Evolutionary conservation across 2,113 vertebrate species (phyloP).

Genomic region (Sclerurus mexicanus): DNA sequence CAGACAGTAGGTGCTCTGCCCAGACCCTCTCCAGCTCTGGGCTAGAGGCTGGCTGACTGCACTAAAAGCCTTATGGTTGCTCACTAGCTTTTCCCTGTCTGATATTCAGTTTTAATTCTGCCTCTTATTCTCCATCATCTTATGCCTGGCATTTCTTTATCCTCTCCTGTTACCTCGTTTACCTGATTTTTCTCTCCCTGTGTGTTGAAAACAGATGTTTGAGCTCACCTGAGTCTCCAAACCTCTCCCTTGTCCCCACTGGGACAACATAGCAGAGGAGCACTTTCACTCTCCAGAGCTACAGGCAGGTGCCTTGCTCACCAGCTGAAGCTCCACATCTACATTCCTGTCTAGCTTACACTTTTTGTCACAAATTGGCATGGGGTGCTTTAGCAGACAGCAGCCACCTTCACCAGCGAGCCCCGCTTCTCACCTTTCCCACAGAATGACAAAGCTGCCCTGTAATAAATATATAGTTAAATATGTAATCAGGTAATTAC

Average conservation of each 20-base stretch:
- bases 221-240: background rate
- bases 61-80: background rate
- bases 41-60: background rate
- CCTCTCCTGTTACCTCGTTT: background rate
- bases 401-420: background rate
- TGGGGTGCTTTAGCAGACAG: background rate
- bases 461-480: background rate
- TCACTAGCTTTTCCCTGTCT: background rate
- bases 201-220: background rate
- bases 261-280: rapidly evolving
- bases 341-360: rapidly evolving
- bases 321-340: background rate
- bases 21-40: rapidly evolving
- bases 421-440: background rate
- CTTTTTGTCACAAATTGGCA: background rate
- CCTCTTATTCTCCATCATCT: background rate
- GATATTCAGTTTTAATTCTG: background rate
- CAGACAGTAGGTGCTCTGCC: background rate
- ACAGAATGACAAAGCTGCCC: background rate
- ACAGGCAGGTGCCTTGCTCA: background rate
- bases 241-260: rapidly evolving
- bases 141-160: background rate
- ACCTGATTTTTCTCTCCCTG: background rate
- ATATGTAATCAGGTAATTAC: background rate
- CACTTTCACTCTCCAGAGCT: background rate